phyloP scores from a whole-genome alignment of 2,888 invertebrate species.

The Yponomeuta cagnagella region DNA sequence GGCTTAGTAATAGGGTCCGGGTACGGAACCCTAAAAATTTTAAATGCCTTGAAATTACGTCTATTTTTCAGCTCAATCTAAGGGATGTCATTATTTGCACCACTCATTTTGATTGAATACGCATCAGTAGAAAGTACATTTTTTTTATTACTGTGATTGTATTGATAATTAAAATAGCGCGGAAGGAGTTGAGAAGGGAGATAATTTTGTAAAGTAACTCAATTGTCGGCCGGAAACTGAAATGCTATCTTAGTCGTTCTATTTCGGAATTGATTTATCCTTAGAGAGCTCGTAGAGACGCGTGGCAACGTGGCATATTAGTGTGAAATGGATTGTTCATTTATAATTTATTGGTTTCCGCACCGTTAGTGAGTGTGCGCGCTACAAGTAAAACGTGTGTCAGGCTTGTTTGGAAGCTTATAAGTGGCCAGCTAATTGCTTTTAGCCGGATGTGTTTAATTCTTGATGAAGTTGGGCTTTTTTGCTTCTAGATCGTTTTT shows the following conservation, averaged over 20 bases:
- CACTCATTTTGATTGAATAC: too few relatives aligned
- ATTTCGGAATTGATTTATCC: constrained; percentile 68
- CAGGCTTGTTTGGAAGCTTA: constrained; percentile 32
- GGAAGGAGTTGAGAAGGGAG: neutral
- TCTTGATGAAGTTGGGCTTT: neutral
- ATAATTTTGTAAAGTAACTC: constrained; percentile 29
- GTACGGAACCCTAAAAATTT: too few relatives aligned
- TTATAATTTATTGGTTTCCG: constrained; percentile 54
- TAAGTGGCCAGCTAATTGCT: constrained; percentile 30
- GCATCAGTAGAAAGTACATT: too few relatives aligned
- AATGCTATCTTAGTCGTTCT: constrained; percentile 40
- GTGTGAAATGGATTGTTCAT: constrained; percentile 52
- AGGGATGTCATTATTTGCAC: too few relatives aligned
- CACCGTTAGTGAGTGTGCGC: constrained; percentile 29
- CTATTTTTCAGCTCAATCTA: too few relatives aligned
- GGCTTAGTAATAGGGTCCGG: too few relatives aligned
- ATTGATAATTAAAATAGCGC: neutral
- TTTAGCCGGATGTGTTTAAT: constrained; percentile 15
- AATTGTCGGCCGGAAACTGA: constrained; percentile 58
- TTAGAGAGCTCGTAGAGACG: constrained; percentile 45
- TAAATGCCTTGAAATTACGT: too few relatives aligned
- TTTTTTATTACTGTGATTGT: too few relatives aligned
- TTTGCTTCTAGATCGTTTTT: neutral
- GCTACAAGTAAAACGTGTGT: constrained; percentile 33
- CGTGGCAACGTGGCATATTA: constrained; percentile 58